These are phyloP conservation scores for Drosophila testacea DNA, from an alignment of 2,888 invertebrate species.

Conservation along the genomic window DNA sequence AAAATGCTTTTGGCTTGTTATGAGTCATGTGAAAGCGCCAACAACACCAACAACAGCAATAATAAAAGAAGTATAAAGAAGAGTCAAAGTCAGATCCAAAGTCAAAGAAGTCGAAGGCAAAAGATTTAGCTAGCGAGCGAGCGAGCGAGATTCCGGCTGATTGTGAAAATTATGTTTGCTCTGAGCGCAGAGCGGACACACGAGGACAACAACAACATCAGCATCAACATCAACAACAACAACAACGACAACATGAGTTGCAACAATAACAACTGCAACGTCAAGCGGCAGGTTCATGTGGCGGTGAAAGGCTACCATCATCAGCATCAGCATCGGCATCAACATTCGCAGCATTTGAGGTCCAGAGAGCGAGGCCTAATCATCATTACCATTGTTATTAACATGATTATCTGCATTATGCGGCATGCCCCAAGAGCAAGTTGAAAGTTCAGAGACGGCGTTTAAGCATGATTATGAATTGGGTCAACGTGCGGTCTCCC, in stretches of 20 bases:
- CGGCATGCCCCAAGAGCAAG: conserved; percentile 67
- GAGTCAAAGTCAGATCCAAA: conserved; percentile 35
- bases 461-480: conserved; percentile 81
- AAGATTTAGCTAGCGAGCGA: conserved; percentile 39
- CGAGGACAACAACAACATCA: conserved; percentile 53
- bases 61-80: conserved; percentile 22
- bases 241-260: background rate
- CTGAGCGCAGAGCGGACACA: conserved; percentile 68
- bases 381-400: conserved; percentile 81
- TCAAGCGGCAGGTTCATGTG: conserved; percentile 74
- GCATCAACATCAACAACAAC: background rate
- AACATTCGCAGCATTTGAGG: conserved; percentile 44
- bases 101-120: conserved; percentile 40
- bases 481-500: conserved; percentile 76
- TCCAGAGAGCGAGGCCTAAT: conserved; percentile 67
- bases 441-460: conserved; percentile 79
- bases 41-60: conserved; percentile 30
- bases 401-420: conserved; percentile 80
- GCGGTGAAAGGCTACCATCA: conserved; percentile 81
- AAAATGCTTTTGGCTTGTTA: conserved; percentile 75
- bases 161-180: conserved; percentile 80
- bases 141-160: conserved; percentile 68
- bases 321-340: conserved; percentile 62
- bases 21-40: conserved; percentile 79
- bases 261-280: conserved; percentile 12